Evolutionary conservation across 2,888 invertebrate genomes (phyloP), one percentile per base, ranked within the genome.

Genomic region (Callimorpha dominula): DNA sequence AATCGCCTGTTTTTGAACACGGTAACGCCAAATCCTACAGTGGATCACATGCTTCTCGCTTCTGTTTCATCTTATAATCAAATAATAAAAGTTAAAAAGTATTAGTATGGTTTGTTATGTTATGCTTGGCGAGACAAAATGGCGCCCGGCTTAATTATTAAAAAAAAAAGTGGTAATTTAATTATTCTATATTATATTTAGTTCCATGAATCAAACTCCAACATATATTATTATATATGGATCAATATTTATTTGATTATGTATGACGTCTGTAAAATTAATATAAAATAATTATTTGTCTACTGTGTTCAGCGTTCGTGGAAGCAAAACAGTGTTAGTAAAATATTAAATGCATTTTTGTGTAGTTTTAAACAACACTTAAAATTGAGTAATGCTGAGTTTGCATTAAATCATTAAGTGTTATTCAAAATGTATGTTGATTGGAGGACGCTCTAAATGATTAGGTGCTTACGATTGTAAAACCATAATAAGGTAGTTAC

Each of bases 381-480:
- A 70, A 31, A 60, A 7, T 14, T 1, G 1, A 60, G 31, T 1
- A 1, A 31, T 46, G 9, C 9, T 4, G 15, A 5, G 12, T 50
- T 50, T 15, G 12, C 14, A 50, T 12, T 50, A 60, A 1, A 0
- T 31, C 4, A 60, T 5, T 63, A 68, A 64, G 54, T 68, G 72
- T 63, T 72, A 54, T 42, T 42, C n/a, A 68, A 72, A 52, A 72
- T 62, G 14, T n/a, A 15, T 68, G 57, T 69, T 50, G 42, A 20
- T 6, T 68, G 12, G 15, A 64, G 65, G 71, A 80, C 76, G 67
- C 40, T 69, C 57, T 74, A 74, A 73, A 72, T 6, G 49, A 46
- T 60, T 70, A 73, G 63, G 75, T 72, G 74, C 74, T 78, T 74
- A 76, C 80, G 72, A 78, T 74, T 71, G 67, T 50, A 43, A 12